phyloP scores from a whole-genome alignment of 2,797 vertebrate species.

The Poeciliopsis infans region DNA sequence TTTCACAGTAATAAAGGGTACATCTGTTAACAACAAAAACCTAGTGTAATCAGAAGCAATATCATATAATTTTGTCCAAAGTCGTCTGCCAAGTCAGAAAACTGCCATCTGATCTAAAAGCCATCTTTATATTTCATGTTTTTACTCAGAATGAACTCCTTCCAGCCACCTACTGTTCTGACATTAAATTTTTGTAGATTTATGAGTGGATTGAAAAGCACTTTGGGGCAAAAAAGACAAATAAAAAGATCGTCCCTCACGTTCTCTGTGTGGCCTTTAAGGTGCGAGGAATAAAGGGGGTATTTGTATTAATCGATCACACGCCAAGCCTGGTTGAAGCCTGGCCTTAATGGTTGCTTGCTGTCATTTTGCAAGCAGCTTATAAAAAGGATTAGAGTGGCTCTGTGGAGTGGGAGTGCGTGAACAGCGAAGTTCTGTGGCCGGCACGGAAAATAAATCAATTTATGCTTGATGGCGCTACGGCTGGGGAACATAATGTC shows the following conservation, averaged over 20 bases:
- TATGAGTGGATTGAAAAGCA: slow-evolving; percentile 71
- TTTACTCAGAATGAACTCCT: slow-evolving; percentile 32
- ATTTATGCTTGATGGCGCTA: slow-evolving; percentile 74
- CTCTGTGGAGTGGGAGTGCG: slow-evolving; percentile 61
- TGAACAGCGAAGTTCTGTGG: slow-evolving; percentile 76
- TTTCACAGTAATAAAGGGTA: slow-evolving; percentile 12
- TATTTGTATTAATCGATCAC: slow-evolving; percentile 78
- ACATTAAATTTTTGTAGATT: slow-evolving; percentile 52
- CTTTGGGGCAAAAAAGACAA: slow-evolving; percentile 35
- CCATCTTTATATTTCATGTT: slow-evolving; percentile 24
- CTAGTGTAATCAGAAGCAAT: slow-evolving; percentile 15
- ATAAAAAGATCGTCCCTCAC: slow-evolving; percentile 29
- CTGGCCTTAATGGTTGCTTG: slow-evolving; percentile 71
- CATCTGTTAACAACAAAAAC: slow-evolving; percentile 35
- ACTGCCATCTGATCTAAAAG: slow-evolving; percentile 20
- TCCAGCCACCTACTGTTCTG: slow-evolving; percentile 40
- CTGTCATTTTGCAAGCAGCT: slow-evolving; percentile 76
- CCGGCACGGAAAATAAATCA: slow-evolving; percentile 78
- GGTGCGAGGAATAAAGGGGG: slow-evolving; percentile 69
- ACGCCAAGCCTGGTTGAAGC: slow-evolving; percentile 64
- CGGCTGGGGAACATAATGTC: slow-evolving; percentile 75
- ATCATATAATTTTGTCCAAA: slow-evolving; percentile 5
- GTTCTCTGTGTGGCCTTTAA: slow-evolving; percentile 70
- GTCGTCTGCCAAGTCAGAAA: slow-evolving; percentile 19
- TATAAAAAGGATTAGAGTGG: slow-evolving; percentile 75